Base-by-base conservation (phyloP, 2,888 invertebrate species). In the Drosophila nr. fundita region DNA sequence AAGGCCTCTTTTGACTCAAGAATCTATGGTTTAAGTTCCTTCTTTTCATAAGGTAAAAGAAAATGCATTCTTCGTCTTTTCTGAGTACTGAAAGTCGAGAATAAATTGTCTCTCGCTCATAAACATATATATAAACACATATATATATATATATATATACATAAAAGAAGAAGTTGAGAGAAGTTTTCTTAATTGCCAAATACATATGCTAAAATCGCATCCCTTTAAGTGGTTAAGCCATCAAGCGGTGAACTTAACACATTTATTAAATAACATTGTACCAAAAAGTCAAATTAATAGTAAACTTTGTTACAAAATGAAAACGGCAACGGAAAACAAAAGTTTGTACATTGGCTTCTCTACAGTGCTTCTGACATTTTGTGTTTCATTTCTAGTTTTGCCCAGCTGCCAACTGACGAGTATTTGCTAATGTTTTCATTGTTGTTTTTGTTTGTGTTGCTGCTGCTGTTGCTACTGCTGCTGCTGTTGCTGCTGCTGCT, bases 381-480 rank as follows among this genome's bases (percentile, higher is more conserved):
- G 38, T 55, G 55, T 55, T 75, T 42, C 30, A 50, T 27, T 64
- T 63, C n/a, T 63, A 52, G 68, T 54, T 54, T 68, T 49, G 15
- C 36, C 29, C 42, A 60, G 67, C 36, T 73, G 58, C 38, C 29
- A 52, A 58, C 34, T 40, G 42, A 32, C 34, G 15, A 18, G 18
- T 54, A 18, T 21, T 21, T 52, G 15, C 6, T 7, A 27, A 48
- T 32, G 29, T 21, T 45, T 15, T 29, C 29, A 11, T 45, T 27
- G 21, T 30, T 50, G n/a, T 24, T 24, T 24, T 24, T 24, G 24
- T 2, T 24, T 24, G 24, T 24, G 24, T 32, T 52, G 24, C 18
- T 42, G 30, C n/a, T n/a, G n/a, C n/a, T n/a, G n/a, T n/a, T n/a
- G n/a, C n/a, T n/a, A n/a, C n/a, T n/a, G n/a, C n/a, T n/a, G n/a